These are phyloP conservation scores for Danaus chrysippus DNA, from an alignment of 2,888 invertebrate species.

Conservation along the genomic window DNA sequence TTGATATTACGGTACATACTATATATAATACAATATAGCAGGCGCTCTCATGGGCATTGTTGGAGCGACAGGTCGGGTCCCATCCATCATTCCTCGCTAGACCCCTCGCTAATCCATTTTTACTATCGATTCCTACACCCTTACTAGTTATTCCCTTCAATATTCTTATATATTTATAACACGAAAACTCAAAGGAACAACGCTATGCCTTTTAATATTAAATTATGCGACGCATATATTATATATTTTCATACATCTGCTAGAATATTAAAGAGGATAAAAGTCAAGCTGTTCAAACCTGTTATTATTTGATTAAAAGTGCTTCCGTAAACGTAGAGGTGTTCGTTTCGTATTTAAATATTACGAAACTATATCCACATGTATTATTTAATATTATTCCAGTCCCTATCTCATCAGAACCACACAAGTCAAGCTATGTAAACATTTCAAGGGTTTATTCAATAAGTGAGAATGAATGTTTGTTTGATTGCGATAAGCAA, in stretches of 20 bases:
- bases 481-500: neutral
- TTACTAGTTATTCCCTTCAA: constrained; percentile 2
- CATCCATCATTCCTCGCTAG: constrained; percentile 29
- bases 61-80: constrained; percentile 23
- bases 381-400: neutral
- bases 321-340: neutral
- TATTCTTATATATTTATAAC: too few relatives aligned
- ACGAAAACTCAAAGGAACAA: too few relatives aligned
- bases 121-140: constrained; percentile 29
- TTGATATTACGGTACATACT: too few relatives aligned
- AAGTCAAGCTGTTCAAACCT: neutral
- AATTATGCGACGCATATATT: neutral
- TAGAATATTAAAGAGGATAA: neutral
- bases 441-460: neutral
- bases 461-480: neutral
- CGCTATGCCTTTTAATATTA: too few relatives aligned
- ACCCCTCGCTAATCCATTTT: constrained; percentile 31
- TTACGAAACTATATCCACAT: neutral
- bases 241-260: neutral
- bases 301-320: neutral
- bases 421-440: neutral
- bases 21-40: neutral
- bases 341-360: neutral
- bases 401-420: neutral
- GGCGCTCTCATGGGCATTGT: constrained; percentile 20